A percentile compares a stretch with the other conserved stretches of the same genome.
phyloP scores from a whole-genome alignment of 2,888 invertebrate genomes.

The Capitulum mitella region DNA sequence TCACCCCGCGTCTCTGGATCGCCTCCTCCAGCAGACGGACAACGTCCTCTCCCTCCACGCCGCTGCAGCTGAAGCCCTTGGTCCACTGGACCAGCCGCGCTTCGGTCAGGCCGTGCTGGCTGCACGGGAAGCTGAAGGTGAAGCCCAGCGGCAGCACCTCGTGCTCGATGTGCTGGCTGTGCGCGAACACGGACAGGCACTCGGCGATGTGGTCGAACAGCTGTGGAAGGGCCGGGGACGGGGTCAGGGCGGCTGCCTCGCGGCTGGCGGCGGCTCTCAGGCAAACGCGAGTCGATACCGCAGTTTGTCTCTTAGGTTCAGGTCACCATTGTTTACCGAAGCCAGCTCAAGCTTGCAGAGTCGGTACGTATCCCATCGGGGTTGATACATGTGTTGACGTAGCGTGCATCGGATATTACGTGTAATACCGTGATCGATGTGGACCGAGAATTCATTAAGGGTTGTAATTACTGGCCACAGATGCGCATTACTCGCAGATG shows the following conservation, averaged over 20 bases:
- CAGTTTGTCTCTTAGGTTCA: no score
- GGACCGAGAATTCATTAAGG: no score
- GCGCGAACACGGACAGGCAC: conserved; percentile 83
- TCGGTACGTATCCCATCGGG: no score
- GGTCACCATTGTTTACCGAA: no score
- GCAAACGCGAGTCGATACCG: no score
- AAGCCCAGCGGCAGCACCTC: conserved; percentile 83
- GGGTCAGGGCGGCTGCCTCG: no score
- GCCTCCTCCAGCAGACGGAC: conserved; percentile 81
- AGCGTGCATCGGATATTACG: no score
- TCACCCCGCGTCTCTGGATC: conserved; percentile 72
- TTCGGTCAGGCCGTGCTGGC: conserved; percentile 76
- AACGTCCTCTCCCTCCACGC: conserved; percentile 84
- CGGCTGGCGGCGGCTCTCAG: not conserved
- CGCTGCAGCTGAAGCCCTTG: conserved; percentile 89
- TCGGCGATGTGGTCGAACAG: conserved; percentile 93
- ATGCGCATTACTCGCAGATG: no score
- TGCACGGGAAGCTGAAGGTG: conserved; percentile 91
- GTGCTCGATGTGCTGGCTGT: conserved; percentile 67
- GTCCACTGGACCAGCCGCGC: conserved; percentile 88
- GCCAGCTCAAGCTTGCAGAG: no score
- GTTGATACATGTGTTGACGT: no score
- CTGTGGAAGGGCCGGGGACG: conserved; percentile 43
- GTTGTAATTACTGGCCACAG: no score
- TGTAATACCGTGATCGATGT: no score